Percentiles rank a stretch among this genome's conserved stretches.
phyloP scores from a whole-genome alignment of 2,888 invertebrate genomes.

The Trisateles emortualis region DNA sequence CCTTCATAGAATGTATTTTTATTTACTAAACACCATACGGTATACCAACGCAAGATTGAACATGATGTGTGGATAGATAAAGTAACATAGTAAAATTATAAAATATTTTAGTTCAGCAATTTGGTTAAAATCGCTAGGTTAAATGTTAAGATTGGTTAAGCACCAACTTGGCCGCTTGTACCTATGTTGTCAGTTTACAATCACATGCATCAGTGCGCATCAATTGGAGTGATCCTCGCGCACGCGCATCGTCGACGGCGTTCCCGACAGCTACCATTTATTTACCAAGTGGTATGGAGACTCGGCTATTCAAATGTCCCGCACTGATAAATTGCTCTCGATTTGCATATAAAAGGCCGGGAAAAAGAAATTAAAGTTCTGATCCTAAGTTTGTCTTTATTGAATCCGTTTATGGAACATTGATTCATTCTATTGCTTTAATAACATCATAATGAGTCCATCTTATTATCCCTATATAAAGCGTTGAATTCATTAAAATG shows the following conservation, averaged over 20 bases:
- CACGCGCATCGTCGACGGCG: constrained; percentile 39
- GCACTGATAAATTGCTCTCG: constrained; percentile 77
- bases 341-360: constrained; percentile 78
- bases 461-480: constrained; percentile 29
- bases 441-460: constrained; percentile 43
- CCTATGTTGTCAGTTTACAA: constrained; percentile 49
- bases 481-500: constrained; percentile 19
- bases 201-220: constrained; percentile 57
- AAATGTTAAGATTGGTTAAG: no score
- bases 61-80: no score
- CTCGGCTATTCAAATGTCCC: constrained; percentile 77
- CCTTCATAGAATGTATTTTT: no score
- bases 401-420: constrained; percentile 58
- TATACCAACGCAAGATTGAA: no score
- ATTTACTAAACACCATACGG: no score
- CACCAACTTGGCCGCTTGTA: no score
- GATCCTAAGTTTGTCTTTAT: constrained; percentile 66
- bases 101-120: no score
- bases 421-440: constrained; percentile 47
- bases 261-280: constrained; percentile 56
- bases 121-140: no score
- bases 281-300: constrained; percentile 63
- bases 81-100: no score
- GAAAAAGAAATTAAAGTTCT: constrained; percentile 64
- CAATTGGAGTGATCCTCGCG: constrained; percentile 50